Conservation (phyloP, 37 sponge, comb jelly and placozoan species). For the Lycopodina hypogea region DNA sequence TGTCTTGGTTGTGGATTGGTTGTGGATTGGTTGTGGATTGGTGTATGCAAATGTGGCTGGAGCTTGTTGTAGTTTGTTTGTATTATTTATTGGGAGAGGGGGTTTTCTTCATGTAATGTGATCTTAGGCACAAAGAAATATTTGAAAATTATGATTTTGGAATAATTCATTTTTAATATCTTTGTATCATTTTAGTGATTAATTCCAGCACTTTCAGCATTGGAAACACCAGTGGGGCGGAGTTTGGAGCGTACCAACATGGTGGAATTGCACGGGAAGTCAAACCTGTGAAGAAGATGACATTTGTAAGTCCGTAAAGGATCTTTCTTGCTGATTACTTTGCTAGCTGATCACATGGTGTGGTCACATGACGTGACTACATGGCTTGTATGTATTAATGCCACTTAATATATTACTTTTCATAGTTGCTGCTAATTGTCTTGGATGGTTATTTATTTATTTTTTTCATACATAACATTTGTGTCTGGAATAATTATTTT, state of each 20-base stretch:
- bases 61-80: neutral
- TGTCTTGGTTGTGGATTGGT: neutral
- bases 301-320: conserved; percentile 61
- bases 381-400: neutral
- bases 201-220: conserved; percentile 81
- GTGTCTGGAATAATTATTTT: too few species aligned
- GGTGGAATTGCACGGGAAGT: conserved; percentile 83
- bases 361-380: neutral
- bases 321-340: neutral
- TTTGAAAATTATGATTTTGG: neutral
- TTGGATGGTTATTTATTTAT: too few species aligned
- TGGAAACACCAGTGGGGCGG: conserved; percentile 67
- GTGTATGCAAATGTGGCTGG: neutral
- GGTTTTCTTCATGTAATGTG: neutral
- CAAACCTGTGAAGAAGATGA: conserved; percentile 50
- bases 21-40: neutral
- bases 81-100: neutral
- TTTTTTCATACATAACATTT: too few species aligned
- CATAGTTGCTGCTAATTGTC: too few species aligned
- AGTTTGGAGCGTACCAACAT: conserved; percentile 45
- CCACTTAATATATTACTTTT: too few species aligned
- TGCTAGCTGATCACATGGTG: neutral
- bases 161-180: neutral
- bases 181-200: too few species aligned
- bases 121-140: neutral